These are phyloP conservation scores for Cynaeus angustus DNA, from an alignment of 2,888 invertebrate species.

Conservation along the genomic window DNA sequence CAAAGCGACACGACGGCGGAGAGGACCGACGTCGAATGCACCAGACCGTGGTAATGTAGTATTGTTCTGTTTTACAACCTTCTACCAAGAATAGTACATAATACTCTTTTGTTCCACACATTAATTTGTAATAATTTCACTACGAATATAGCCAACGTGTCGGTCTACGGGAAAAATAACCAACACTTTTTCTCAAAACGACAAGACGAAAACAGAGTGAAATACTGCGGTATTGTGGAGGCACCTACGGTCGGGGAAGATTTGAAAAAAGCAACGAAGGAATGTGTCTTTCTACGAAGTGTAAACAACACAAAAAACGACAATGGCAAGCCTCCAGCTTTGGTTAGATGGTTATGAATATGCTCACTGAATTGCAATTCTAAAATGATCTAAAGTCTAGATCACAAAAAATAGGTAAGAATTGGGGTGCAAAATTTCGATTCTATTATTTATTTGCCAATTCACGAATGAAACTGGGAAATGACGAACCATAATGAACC, in stretches of 20 bases:
- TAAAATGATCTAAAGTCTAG: too few species aligned
- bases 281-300: neutral
- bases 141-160: neutral
- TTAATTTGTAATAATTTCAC: constrained; percentile 55
- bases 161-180: neutral
- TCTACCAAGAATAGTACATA: constrained; percentile 53
- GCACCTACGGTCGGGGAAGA: neutral
- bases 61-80: constrained; percentile 62
- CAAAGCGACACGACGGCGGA: neutral
- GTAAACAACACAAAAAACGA: constrained; percentile 22
- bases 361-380: neutral
- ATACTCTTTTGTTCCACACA: constrained; percentile 58
- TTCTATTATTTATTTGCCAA: too few species aligned
- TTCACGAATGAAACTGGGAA: too few species aligned
- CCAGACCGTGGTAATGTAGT: constrained; percentile 62
- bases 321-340: constrained; percentile 13
- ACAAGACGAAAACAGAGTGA: constrained; percentile 21
- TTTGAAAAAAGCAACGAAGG: neutral
- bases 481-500: too few species aligned
- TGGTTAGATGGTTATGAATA: neutral
- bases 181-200: too few species aligned
- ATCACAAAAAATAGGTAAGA: too few species aligned
- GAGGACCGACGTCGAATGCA: constrained; percentile 50
- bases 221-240: constrained; percentile 6
- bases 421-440: too few species aligned